Conservation (phyloP, 2,113 vertebrate genomes). For the Uria aalge region DNA sequence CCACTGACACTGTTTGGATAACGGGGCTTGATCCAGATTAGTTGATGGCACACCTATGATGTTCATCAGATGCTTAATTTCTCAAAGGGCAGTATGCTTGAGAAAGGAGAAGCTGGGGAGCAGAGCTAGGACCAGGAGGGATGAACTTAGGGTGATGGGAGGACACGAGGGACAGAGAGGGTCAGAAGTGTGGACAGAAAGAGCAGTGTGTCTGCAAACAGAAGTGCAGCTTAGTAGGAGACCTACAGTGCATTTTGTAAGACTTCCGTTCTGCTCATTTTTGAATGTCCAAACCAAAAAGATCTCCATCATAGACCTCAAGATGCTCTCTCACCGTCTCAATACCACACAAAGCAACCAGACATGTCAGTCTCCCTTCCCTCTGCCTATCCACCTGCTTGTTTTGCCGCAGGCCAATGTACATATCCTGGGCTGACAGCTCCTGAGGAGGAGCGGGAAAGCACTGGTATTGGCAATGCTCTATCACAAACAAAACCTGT, state of each 20-base stretch:
- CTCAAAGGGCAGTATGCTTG: neutral
- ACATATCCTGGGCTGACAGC: neutral
- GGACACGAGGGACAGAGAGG: accelerated
- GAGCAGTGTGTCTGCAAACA: neutral
- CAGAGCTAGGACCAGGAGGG: neutral
- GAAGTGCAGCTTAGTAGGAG: neutral
- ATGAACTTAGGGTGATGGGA: neutral
- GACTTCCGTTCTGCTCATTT: neutral
- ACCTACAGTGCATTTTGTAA: neutral
- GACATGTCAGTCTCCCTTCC: neutral
- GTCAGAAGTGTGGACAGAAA: neutral
- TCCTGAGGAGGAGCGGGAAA: neutral
- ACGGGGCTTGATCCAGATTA: neutral
- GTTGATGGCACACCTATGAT: neutral
- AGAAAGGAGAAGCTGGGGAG: neutral
- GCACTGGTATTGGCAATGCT: neutral
- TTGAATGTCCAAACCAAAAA: neutral
- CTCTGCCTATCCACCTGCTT: neutral
- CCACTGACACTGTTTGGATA: neutral
- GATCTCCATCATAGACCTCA: neutral
- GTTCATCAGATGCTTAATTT: neutral
- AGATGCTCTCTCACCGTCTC: neutral
- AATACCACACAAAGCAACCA: neutral
- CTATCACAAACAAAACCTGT: neutral
- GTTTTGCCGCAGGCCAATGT: neutral